Conservation (phyloP, 2,113 vertebrate genomes). For the Carassius carassius region DNA sequence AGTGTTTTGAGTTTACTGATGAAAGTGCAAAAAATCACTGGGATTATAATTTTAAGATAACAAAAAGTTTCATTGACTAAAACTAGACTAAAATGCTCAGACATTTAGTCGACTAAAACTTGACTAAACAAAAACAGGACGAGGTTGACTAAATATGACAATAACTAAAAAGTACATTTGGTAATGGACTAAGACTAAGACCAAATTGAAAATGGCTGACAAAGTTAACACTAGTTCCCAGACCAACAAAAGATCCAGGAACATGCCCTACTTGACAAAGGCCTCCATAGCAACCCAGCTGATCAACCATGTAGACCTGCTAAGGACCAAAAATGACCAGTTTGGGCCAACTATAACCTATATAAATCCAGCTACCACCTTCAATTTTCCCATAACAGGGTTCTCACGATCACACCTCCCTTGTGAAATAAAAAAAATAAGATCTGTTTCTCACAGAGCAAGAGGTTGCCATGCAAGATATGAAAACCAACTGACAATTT, state of each 20-base stretch:
- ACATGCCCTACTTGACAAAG: not conserved
- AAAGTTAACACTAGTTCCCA: not conserved
- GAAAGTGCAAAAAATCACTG: too few relatives aligned
- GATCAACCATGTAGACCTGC: not conserved
- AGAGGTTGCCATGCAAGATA: constrained; percentile 54
- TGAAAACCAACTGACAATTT: constrained; percentile 52
- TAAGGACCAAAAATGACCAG: not conserved
- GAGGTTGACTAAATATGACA: too few relatives aligned
- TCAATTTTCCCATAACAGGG: not conserved
- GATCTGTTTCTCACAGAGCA: constrained; percentile 66
- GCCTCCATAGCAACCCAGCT: not conserved
- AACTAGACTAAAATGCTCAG: too few relatives aligned
- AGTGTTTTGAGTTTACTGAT: too few relatives aligned
- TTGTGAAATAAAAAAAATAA: constrained; percentile 60
- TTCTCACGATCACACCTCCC: constrained; percentile 67
- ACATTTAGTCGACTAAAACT: too few relatives aligned
- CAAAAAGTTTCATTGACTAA: too few relatives aligned
- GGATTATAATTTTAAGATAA: too few relatives aligned
- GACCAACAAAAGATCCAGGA: not conserved
- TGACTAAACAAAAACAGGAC: too few relatives aligned
- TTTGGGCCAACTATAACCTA: not conserved
- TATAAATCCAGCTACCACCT: not conserved
- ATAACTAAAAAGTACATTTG: too few relatives aligned
- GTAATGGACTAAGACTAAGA: too few relatives aligned
- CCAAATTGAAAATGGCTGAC: too few relatives aligned